Base-by-base conservation (phyloP, 2,888 invertebrate species). In the Glyphotaelius pellucidus region DNA sequence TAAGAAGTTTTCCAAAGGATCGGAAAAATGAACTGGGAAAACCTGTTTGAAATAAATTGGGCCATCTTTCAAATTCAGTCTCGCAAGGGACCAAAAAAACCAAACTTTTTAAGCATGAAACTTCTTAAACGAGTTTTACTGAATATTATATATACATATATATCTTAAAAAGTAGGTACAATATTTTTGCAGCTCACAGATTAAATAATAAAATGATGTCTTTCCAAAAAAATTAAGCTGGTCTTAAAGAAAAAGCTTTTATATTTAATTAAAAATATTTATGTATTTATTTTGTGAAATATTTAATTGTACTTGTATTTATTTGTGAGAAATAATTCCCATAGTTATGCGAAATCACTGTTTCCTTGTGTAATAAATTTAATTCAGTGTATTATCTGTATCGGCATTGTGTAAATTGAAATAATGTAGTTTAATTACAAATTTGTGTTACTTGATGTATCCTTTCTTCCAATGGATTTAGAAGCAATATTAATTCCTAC, bases 401-500 rank as follows among this genome's bases (percentile, higher is more conserved):
- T 11, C 12, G 67, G 25, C 67, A 19, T 67, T 67, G 67, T 67
- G 67, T n/a, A 67, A 67, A 67, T 67, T 67, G 25, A 67, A 83
- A 35, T 83, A 38, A 42, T 35, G 32, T 35, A 83, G 11, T 35
- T 83, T 83, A 83, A 12, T 83, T 83, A 42, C 42, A 42, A 42
- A 42, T 42, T 42, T 42, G 42, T 42, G 42, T 42, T 42, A 83
- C 32, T 35, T 35, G 83, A 83, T 83, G 19, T 83, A 15, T 83
- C 83, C 83, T 35, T 35, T 38, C 88, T 88, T 88, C 88, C 88
- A 88, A 67, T 15, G 52, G 38, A 79, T 88, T 30, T 88, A 79
- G 67, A 88, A 88, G 88, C 88, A 88, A 88, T 88, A 88, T 67
- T 86, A 30, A 30, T 42, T n/a, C 67, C n/a, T 42, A 42, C 42